A percentile compares a stretch with the other conserved stretches of the same genome.
These are phyloP conservation scores for Triplophysa dalaica DNA, from an alignment of 2,113 vertebrate species.

Conservation along the genomic window DNA sequence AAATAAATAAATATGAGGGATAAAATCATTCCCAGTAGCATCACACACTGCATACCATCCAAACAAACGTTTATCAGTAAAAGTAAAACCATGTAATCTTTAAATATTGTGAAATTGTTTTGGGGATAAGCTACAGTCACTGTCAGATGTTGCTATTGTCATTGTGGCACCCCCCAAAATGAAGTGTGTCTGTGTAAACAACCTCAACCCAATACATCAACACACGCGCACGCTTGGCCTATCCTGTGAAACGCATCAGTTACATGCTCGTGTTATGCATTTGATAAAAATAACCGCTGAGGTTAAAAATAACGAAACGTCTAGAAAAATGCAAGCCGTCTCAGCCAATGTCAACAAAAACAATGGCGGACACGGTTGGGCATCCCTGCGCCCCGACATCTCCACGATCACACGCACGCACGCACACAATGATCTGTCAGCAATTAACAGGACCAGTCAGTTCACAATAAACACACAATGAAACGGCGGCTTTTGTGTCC, in stretches of 20 bases:
- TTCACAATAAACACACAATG: constrained; percentile 59
- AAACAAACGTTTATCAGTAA: background rate
- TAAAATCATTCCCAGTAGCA: background rate
- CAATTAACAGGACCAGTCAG: constrained; percentile 35
- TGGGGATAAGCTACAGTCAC: too few species aligned
- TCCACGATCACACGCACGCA: background rate
- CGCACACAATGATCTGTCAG: background rate
- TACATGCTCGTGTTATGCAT: too few species aligned
- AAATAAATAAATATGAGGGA: background rate
- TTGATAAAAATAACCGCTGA: too few species aligned
- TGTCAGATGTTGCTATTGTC: too few species aligned
- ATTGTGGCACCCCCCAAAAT: too few species aligned
- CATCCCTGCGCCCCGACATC: constrained; percentile 21
- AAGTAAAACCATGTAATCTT: background rate
- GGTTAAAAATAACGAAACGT: background rate
- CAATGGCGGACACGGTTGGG: constrained; percentile 64
- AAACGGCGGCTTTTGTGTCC: constrained; percentile 70
- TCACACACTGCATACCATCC: background rate
- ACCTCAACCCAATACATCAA: too few species aligned
- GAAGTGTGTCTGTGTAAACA: too few species aligned
- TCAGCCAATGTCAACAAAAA: constrained; percentile 71
- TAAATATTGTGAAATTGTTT: background rate
- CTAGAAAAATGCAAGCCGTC: constrained; percentile 44
- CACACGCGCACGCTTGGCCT: too few species aligned
- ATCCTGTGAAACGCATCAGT: background rate